Conservation (phyloP, 2,888 invertebrate genomes). For the Patella depressa region DNA sequence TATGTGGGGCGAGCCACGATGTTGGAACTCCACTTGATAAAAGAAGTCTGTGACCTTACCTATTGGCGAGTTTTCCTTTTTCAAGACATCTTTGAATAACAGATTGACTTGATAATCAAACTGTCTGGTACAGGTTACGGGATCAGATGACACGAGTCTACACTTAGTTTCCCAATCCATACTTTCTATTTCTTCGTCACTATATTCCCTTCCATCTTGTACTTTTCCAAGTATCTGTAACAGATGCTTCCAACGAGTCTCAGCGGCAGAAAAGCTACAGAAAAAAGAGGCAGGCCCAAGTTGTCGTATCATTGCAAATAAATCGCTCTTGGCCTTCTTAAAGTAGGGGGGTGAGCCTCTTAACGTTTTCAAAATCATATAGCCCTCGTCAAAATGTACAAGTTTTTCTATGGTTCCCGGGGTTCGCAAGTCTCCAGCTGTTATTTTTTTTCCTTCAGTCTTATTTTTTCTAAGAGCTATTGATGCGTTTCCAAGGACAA, state of each 20-base stretch:
- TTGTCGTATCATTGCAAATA: conserved; percentile 44
- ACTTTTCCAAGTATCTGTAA: not conserved
- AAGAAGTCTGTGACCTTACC: conserved; percentile 41
- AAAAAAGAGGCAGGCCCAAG: conserved; percentile 40
- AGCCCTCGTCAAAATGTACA: conserved; percentile 20
- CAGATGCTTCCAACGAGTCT: conserved; percentile 28
- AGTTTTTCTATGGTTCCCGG: not conserved
- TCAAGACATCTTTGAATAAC: conserved; percentile 31
- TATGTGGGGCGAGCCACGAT: conserved; percentile 46
- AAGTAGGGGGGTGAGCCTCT: conserved; percentile 19
- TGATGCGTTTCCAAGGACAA: not conserved
- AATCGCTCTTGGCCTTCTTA: conserved; percentile 21
- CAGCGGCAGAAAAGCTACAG: conserved; percentile 36
- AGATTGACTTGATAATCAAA: conserved; percentile 43
- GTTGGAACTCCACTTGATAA: conserved; percentile 46
- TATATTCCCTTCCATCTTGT: conserved; percentile 34
- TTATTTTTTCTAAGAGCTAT: conserved; percentile 2
- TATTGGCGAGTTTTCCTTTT: conserved; percentile 31
- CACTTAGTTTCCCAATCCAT: too few species aligned
- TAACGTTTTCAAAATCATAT: conserved; percentile 26
- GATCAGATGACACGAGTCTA: conserved; percentile 41
- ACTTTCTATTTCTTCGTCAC: too few species aligned
- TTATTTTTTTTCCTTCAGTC: not conserved
- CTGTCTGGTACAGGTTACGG: conserved; percentile 47
- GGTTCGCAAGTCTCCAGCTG: not conserved